These are phyloP conservation scores for Melanostigma gelatinosum DNA, from an alignment of 2,113 vertebrate genomes.

Conservation along the genomic window DNA sequence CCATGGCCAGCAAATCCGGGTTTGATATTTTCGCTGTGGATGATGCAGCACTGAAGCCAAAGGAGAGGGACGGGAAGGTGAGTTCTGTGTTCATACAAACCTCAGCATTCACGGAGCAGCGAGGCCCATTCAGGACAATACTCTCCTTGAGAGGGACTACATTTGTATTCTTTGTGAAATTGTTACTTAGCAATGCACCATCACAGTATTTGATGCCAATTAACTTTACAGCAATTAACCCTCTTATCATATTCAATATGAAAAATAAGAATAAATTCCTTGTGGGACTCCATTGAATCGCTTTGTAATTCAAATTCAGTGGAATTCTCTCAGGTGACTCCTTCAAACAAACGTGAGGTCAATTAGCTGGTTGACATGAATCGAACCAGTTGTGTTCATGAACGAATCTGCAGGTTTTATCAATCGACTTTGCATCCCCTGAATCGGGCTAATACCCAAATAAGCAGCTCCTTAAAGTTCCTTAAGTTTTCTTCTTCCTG, in stretches of 20 bases:
- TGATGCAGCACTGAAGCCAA: slow-evolving; percentile 2
- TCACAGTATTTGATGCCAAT: background rate
- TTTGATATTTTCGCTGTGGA: slow-evolving; percentile 14
- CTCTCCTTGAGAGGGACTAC: background rate
- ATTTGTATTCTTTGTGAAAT: background rate
- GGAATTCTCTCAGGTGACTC: background rate
- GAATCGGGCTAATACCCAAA: background rate
- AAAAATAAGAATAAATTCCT: background rate
- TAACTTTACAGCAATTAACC: background rate
- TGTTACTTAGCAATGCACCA: background rate
- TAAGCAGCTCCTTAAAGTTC: background rate
- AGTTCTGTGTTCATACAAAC: background rate
- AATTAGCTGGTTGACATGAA: slow-evolving; percentile 5
- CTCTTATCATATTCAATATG: background rate
- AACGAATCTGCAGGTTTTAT: background rate
- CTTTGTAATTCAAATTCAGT: slow-evolving; percentile 13
- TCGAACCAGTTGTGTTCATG: background rate
- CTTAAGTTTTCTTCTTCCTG: background rate
- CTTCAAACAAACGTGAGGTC: background rate
- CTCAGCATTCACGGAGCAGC: background rate
- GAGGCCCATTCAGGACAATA: background rate
- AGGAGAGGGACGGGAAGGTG: background rate
- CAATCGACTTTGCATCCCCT: background rate
- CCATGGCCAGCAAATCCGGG: slow-evolving; percentile 41
- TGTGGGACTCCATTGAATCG: background rate